phyloP scores from a whole-genome alignment of 2,113 vertebrate species.

The Recurvirostra avosetta region DNA sequence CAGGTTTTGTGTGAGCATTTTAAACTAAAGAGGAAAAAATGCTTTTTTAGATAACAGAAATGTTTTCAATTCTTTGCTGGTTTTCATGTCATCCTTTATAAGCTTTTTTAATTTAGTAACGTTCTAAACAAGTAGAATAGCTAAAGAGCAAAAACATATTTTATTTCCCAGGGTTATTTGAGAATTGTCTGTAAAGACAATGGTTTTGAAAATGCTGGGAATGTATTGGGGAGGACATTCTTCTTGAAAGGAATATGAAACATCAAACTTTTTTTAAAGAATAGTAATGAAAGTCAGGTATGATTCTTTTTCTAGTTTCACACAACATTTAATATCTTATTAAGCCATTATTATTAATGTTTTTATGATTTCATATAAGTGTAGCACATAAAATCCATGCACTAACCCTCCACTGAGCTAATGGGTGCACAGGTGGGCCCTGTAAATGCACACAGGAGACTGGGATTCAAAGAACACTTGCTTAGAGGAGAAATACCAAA shows the following conservation, averaged over 20 bases:
- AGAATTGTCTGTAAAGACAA: constrained; percentile 37
- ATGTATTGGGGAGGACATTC: not conserved
- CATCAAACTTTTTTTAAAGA: not conserved
- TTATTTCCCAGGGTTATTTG: constrained; percentile 42
- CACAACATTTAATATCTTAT: not conserved
- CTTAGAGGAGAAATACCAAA: not conserved
- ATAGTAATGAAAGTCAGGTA: not conserved
- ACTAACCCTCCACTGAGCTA: not conserved
- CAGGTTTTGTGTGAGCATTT: not conserved
- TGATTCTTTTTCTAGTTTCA: not conserved
- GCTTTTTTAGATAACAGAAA: constrained; percentile 11
- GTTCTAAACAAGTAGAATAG: constrained; percentile 18
- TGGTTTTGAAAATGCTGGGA: not conserved
- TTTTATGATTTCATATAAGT: not conserved
- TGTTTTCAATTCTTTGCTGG: not conserved
- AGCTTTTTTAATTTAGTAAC: constrained; percentile 5
- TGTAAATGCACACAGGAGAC: not conserved
- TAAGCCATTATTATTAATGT: not conserved
- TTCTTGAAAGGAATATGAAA: not conserved
- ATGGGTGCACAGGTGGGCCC: not conserved
- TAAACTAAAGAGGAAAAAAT: not conserved
- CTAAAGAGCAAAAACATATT: not conserved
- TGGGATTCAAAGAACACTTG: not conserved
- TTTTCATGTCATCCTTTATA: constrained; percentile 1
- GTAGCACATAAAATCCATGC: not conserved